A percentile compares a stretch with the other conserved stretches of the same genome.
These are phyloP conservation scores for Melieria picta DNA, from an alignment of 2,888 invertebrate genomes.

Conservation along the genomic window DNA sequence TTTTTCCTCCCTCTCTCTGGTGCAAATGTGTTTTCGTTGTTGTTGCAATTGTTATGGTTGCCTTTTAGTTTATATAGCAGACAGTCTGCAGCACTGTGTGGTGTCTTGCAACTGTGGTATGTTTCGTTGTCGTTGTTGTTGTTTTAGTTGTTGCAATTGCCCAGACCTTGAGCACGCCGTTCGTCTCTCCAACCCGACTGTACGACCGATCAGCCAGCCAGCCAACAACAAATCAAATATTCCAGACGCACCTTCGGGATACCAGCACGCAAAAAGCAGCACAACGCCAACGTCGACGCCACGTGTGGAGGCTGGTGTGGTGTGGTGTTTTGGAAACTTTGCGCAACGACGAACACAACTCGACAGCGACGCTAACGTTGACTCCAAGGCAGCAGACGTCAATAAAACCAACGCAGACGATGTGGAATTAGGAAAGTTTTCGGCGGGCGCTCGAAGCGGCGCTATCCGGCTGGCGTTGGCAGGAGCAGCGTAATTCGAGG, in stretches of 20 bases:
- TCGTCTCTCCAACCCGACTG: background rate
- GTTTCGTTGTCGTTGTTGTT: conserved; percentile 2
- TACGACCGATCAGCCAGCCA: background rate
- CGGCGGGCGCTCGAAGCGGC: no score
- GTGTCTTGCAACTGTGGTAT: background rate
- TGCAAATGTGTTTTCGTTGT: background rate
- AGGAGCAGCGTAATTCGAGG: no score
- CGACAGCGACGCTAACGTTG: background rate
- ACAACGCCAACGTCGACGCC: no score
- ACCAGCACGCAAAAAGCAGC: conserved; percentile 6
- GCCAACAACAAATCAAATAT: conserved; percentile 14
- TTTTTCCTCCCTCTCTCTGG: background rate
- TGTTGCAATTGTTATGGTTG: conserved; percentile 11
- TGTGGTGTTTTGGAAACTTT: background rate
- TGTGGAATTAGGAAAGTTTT: background rate
- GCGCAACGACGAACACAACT: background rate
- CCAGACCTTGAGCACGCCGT: conserved; percentile 36
- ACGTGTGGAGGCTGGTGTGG: no score
- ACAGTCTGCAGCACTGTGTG: conserved; percentile 4
- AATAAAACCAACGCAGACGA: background rate
- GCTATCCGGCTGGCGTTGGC: no score
- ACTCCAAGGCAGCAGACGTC: background rate
- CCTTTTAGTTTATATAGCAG: conserved; percentile 15
- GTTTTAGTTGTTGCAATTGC: background rate
- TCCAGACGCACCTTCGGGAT: conserved; percentile 42